Evolutionary conservation across 2,797 vertebrate genomes (phyloP).

Genomic region (Paguma larvata): DNA sequence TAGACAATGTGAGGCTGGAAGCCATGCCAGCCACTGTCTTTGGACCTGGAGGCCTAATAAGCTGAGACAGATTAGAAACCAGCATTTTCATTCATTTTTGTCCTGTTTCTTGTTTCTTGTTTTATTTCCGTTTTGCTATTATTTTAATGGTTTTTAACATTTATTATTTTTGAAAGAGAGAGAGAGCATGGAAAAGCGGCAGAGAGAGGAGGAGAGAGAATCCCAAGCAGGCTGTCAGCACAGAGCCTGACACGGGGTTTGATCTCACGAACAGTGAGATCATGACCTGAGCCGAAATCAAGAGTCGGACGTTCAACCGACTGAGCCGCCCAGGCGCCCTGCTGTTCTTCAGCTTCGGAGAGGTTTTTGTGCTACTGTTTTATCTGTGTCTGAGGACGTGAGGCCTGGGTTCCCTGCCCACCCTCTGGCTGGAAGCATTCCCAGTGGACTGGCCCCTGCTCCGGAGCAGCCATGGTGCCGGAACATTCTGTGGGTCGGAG

Average conservation of each 20-base stretch:
- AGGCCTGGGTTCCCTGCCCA: neutral
- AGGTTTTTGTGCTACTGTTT: neutral
- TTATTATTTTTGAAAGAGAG: no score
- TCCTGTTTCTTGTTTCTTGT: neutral
- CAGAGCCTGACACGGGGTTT: no score
- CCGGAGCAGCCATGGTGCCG: neutral
- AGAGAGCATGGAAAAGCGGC: no score
- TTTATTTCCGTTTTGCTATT: neutral
- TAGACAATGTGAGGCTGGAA: neutral
- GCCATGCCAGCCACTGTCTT: neutral
- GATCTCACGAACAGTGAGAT: no score
- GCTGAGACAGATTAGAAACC: neutral
- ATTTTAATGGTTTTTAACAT: no score
- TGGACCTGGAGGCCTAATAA: neutral
- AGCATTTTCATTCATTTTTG: neutral
- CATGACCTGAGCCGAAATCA: no score
- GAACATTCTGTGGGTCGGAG: neutral
- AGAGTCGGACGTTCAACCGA: no score
- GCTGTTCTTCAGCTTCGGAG: neutral
- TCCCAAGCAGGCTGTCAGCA: no score
- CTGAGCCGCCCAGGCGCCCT: no score
- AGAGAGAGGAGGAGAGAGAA: no score
- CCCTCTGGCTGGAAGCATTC: neutral
- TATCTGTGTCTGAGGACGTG: neutral
- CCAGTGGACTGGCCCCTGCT: neutral